A percentile compares a stretch with the other conserved stretches of the same genome.
phyloP scores from a whole-genome alignment of 2,797 vertebrate genomes.

The Dallia pectoralis region DNA sequence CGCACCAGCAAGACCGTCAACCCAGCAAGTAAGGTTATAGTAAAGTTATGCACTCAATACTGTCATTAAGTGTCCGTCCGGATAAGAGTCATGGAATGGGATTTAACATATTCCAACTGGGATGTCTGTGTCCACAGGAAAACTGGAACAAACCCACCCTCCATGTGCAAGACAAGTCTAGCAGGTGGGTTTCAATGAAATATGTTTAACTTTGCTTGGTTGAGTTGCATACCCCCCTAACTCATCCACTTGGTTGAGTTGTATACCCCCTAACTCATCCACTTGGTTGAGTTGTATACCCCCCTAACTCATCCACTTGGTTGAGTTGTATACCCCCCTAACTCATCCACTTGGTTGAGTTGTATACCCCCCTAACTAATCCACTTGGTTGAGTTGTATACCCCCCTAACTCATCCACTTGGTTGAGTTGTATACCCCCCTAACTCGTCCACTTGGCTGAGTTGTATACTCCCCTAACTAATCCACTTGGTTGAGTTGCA shows the following conservation, averaged over 20 bases:
- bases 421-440: background rate
- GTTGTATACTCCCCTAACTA: background rate
- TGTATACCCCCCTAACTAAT: background rate
- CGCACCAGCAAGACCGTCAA: conserved; percentile 77
- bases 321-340: background rate
- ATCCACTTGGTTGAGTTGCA: background rate
- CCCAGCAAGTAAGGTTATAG: conserved; percentile 79
- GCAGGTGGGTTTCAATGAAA: conserved; percentile 70
- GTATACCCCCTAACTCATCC: background rate
- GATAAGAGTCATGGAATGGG: no score
- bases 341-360: background rate
- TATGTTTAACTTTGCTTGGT: background rate
- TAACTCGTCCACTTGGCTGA: background rate
- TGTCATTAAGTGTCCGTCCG: no score
- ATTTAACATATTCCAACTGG: background rate
- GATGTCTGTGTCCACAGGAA: conserved; percentile 67
- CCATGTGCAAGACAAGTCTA: conserved; percentile 76
- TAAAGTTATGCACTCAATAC: background rate
- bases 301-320: background rate
- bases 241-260: background rate
- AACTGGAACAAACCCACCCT: conserved; percentile 71
- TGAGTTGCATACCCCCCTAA: background rate
- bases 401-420: background rate
- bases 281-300: background rate
- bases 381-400: background rate